phyloP scores from a whole-genome alignment of 1,140 invertebrate genomes.

The Araneus ventricosus region DNA sequence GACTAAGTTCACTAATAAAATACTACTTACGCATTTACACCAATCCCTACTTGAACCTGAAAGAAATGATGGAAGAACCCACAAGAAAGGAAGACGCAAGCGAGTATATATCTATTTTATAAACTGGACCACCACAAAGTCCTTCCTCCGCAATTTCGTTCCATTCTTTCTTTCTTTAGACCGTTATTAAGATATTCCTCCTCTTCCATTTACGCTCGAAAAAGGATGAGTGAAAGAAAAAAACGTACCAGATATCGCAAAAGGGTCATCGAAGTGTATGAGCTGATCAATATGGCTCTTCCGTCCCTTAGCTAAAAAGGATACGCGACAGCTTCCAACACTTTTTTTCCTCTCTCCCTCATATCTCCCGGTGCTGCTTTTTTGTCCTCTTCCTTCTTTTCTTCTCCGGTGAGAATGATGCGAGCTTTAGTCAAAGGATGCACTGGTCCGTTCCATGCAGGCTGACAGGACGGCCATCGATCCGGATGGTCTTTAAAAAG shows the following conservation, averaged over 20 bases:
- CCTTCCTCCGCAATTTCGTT: not conserved
- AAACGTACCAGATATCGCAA: constrained; percentile 25
- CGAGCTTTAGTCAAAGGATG: constrained; percentile 65
- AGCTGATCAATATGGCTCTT: constrained; percentile 70
- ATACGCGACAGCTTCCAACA: constrained; percentile 61
- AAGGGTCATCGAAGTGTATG: constrained; percentile 53
- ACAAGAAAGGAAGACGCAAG: not conserved
- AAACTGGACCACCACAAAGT: not conserved
- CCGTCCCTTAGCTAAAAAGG: constrained; percentile 55
- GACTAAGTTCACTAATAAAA: no score
- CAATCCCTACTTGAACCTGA: not conserved
- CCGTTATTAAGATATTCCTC: constrained; percentile 56
- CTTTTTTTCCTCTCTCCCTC: constrained; percentile 46
- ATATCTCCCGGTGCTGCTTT: not conserved
- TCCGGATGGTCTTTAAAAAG: constrained; percentile 33
- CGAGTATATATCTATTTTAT: not conserved
- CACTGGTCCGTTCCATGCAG: constrained; percentile 52
- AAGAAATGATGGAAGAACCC: not conserved
- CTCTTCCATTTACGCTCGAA: constrained; percentile 4
- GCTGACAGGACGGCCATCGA: constrained; percentile 53
- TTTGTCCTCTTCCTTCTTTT: not conserved
- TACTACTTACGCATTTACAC: not conserved
- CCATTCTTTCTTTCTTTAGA: not conserved
- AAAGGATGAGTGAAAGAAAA: not conserved
- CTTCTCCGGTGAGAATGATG: constrained; percentile 30